Evolutionary conservation across 2,888 invertebrate genomes (phyloP).

Genomic region (Netelia inedita): DNA sequence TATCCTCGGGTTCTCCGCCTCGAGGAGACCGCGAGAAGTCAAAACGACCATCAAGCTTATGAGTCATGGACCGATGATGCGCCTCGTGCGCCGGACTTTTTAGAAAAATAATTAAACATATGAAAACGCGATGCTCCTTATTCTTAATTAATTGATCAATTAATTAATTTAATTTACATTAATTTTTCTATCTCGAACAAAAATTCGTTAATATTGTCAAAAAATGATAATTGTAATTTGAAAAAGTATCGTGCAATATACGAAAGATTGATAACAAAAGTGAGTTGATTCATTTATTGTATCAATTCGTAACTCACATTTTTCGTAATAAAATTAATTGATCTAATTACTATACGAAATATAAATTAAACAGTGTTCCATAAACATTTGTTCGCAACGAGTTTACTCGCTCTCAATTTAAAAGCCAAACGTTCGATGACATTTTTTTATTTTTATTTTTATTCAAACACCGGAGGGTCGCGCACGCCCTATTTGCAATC

Average conservation of each 20-base stretch:
- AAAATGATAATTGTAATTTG: no score
- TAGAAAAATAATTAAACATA: background rate
- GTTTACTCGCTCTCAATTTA: conserved; percentile 10
- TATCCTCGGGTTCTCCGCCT: conserved; percentile 1
- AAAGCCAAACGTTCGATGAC: conserved; percentile 19
- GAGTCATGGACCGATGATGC: background rate
- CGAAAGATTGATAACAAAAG: no score
- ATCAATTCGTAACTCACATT: no score
- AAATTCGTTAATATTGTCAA: no score
- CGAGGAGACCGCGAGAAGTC: background rate
- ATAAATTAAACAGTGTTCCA: no score
- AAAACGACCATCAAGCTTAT: background rate
- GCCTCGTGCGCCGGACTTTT: background rate
- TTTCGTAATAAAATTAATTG: background rate
- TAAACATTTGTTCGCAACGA: background rate
- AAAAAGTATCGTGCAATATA: no score
- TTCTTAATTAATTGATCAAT: no score
- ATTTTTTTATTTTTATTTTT: conserved; percentile 20
- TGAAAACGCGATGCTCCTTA: background rate
- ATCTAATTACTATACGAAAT: no score
- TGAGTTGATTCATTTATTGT: no score
- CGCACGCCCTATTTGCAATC: conserved; percentile 35
- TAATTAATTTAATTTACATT: no score
- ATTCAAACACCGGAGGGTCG: background rate
- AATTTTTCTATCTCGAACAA: no score